Base-by-base conservation (phyloP, 2,113 vertebrate genomes). In the Synodontis membranacea region DNA sequence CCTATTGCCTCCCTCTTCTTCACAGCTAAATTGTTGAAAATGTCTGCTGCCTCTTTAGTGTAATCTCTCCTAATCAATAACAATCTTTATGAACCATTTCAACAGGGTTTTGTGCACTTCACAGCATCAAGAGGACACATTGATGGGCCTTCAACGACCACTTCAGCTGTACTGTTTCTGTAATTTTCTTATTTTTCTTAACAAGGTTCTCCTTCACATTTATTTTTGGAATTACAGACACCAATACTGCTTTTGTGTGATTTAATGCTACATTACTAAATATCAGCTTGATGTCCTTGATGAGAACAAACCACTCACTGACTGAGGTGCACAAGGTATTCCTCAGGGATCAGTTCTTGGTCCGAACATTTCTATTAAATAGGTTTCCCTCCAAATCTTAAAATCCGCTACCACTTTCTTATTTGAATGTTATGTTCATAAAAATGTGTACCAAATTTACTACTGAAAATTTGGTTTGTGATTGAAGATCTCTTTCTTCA, bases 51-150 rank as follows among this genome's bases (percentile, higher is more conserved):
- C 54, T 81, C 54, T 81, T 42, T 60, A 58, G 23, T 60, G 37
- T 81, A 81, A 81, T 80, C 54, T 60, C 44, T 81, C 12, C 60
- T 81, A 60, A 81, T 81, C 79, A 60, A 81, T 81, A 81, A 17
- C 52, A 81, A 81, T 81, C 56, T 28, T 56, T 80, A 80, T 58
- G 50, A 80, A 34, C 34, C 78, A 80, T 80, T 81, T 42, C 56
- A 60, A 81, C n/a, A 60, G 11, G 37, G 34, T 28, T 58, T 80
- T 80, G 50, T 28, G 25, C 31, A 79, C 76, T 54, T 34, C 17
- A 80, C 10, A 58, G 34, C 34, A 80, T 0, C 11, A 80, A 79
- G 4, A 54, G 48, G 34, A 80, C 78, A 56, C 48, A 28, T 58
- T 80, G 25, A 37, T 37, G 10, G 31, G 19, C 52, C 6, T n/a